phyloP scores from a whole-genome alignment of 2,113 vertebrate species.

The Macquaria australasica region DNA sequence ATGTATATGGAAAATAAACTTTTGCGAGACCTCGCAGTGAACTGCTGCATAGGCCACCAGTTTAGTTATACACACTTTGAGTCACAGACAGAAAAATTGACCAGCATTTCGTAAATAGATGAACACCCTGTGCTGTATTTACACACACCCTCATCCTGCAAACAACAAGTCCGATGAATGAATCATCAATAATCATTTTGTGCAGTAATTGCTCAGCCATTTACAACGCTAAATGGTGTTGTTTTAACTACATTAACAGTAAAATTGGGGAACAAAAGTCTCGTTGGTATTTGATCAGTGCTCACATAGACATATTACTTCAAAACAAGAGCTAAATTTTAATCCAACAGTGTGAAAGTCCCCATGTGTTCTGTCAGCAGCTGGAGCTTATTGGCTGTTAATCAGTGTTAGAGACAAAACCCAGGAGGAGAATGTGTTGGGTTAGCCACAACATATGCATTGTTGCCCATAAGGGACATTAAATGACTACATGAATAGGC shows the following conservation, averaged over 20 bases:
- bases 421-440: not conserved
- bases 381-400: constrained; percentile 19
- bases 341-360: not conserved
- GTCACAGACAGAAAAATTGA: not conserved
- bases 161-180: constrained; percentile 36
- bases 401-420: constrained; percentile 10
- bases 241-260: constrained; percentile 27
- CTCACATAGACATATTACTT: constrained; percentile 14
- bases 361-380: constrained; percentile 23
- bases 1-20: constrained; percentile 31
- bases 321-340: constrained; percentile 21
- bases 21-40: constrained; percentile 4
- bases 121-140: not conserved
- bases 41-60: not conserved
- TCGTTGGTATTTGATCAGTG: constrained; percentile 4
- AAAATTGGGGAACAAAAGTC: not conserved
- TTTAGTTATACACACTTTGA: not conserved
- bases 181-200: constrained; percentile 53
- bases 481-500: not conserved
- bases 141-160: not conserved
- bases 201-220: constrained; percentile 42
- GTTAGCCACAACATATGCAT: constrained; percentile 4
- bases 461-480: constrained; percentile 6
- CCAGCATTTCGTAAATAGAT: constrained; percentile 8
- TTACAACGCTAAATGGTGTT: constrained; percentile 1